Evolutionary conservation across 2,888 invertebrate species (phyloP), one percentile per base, ranked within the genome.

Genomic region (Papilio elwesi): DNA sequence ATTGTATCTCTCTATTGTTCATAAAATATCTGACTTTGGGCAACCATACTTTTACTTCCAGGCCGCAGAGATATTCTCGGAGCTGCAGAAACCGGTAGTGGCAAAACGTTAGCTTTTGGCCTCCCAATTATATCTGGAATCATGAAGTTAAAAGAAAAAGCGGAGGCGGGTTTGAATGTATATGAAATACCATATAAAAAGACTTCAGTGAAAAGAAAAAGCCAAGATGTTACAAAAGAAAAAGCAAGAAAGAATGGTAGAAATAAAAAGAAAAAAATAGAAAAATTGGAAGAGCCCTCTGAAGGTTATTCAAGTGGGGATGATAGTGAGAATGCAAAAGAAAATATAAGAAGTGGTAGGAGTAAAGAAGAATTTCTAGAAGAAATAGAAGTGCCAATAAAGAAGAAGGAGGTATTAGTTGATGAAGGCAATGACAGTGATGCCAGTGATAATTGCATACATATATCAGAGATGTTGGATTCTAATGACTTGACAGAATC

Each of bases 81-180:
- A n/a, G 99, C 99, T 71, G 99, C 99, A 4, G 99, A 99, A 94
- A 99, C 99, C 0, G 99, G 99, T 0, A 99, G 99, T 89, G 99
- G 99, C 0, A 99, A 99, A 94, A 99, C 99, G 0, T 91, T 99
- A 68, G 99, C 99, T 0, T 99, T 99, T 93, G 99, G 98, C 0
- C 97, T 99, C 74, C 99, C 99, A 11, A 96, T 99, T 57, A 90
- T 99, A 73, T 94, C 96, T 70, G 97, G 98, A 15, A 98, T 99
- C 76, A 90, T 99, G 79, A 95, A 96, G 81, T 83, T 96, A 0
- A 96, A 96, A 82, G 91, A 91, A 81, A 91, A 87, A 85, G 91
- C 87, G 70, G 87, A 78, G 43, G 78, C 78, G 59, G 91, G 87
- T 65, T 76, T 89, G 12, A 87, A 93, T 77, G 87, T 90, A 1